Conservation (phyloP, 2,888 invertebrate species). For the Drosophila aldrichi region DNA sequence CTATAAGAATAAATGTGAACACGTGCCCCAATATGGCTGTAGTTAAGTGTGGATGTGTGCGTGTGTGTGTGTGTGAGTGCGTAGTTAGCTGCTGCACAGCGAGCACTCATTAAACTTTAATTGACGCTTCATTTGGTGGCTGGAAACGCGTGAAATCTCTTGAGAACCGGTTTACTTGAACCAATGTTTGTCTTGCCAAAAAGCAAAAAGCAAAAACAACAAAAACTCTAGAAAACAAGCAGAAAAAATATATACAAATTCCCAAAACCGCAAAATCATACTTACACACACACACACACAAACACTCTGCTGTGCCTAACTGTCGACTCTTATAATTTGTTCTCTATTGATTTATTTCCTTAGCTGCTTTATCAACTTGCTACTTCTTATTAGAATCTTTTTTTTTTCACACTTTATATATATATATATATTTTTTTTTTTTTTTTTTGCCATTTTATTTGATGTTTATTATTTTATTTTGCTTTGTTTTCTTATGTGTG, state of each 20-base stretch:
- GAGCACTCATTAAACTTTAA: slow-evolving; percentile 70
- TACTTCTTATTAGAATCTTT: slow-evolving; percentile 27
- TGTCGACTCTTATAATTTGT: slow-evolving; percentile 64
- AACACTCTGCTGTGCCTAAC: slow-evolving; percentile 45
- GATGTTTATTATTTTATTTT: slow-evolving; percentile 40
- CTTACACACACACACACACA: slow-evolving; percentile 26
- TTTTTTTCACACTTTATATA: slow-evolving; percentile 25
- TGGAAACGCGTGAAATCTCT: slow-evolving; percentile 77
- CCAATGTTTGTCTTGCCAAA: slow-evolving; percentile 58
- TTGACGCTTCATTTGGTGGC: slow-evolving; percentile 70
- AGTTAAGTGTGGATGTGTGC: background rate
- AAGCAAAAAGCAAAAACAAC: slow-evolving; percentile 31
- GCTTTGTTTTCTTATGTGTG: background rate
- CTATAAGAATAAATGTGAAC: slow-evolving; percentile 22
- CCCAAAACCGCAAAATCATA: slow-evolving; percentile 57
- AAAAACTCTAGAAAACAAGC: slow-evolving; percentile 21
- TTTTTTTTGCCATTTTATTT: slow-evolving; percentile 21
- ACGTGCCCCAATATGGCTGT: slow-evolving; percentile 40
- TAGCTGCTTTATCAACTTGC: slow-evolving; percentile 66
- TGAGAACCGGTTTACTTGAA: slow-evolving; percentile 70
- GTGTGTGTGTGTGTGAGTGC: slow-evolving; percentile 4
- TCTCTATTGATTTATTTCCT: slow-evolving; percentile 78
- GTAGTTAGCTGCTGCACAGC: slow-evolving; percentile 9
- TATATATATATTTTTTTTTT: too few species aligned
- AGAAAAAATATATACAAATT: slow-evolving; percentile 29